These are phyloP conservation scores for Rhyacophila evoluta DNA, from an alignment of 2,888 invertebrate genomes.

Conservation along the genomic window DNA sequence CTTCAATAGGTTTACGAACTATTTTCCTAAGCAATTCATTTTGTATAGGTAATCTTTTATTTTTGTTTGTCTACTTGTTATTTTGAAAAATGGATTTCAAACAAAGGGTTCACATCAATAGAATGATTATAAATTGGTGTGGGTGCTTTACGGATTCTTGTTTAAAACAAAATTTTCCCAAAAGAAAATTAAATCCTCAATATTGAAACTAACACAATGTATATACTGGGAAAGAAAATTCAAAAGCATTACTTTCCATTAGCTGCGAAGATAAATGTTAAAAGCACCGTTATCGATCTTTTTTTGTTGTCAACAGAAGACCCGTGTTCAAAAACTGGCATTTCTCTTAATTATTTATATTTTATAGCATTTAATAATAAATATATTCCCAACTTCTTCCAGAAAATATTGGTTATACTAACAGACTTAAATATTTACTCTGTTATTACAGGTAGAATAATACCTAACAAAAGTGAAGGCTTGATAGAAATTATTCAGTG, in stretches of 20 bases:
- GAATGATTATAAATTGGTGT: slow-evolving; percentile 17
- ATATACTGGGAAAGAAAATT: slow-evolving; percentile 20
- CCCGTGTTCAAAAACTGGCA: not conserved
- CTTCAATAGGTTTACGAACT: not conserved
- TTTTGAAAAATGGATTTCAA: not conserved
- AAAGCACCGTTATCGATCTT: slow-evolving; percentile 19
- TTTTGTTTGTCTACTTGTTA: not conserved
- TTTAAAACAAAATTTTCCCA: not conserved
- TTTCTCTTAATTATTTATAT: too few relatives aligned
- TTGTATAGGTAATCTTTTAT: not conserved
- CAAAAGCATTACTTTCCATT: slow-evolving; percentile 14
- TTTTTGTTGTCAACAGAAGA: not conserved
- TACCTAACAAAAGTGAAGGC: too few relatives aligned
- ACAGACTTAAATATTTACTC: too few relatives aligned
- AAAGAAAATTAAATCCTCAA: slow-evolving; percentile 7
- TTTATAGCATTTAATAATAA: too few relatives aligned
- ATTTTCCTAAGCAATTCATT: not conserved
- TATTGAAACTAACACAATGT: slow-evolving; percentile 17
- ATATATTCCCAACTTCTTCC: too few relatives aligned
- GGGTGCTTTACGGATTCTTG: not conserved
- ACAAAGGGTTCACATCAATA: not conserved
- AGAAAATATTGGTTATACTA: too few relatives aligned
- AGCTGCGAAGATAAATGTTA: slow-evolving; percentile 18
- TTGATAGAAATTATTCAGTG: too few relatives aligned
- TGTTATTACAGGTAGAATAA: too few relatives aligned